Conservation (phyloP, 2,797 vertebrate species). For the Eurystomus glaucurus region DNA sequence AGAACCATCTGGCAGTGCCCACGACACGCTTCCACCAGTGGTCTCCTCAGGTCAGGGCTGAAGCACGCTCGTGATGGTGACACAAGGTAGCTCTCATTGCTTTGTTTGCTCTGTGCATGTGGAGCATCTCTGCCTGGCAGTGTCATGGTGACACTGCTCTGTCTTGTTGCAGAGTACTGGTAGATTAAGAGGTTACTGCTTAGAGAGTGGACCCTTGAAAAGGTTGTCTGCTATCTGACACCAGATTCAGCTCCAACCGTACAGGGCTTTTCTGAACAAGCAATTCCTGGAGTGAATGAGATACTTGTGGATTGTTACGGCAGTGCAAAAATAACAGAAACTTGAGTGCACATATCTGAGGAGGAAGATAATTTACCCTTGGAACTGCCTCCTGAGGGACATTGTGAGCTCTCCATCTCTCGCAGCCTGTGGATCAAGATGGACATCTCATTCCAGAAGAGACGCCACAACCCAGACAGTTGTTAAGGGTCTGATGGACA, state of each 20-base stretch:
- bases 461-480: background rate
- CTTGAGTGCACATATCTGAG: rapidly evolving
- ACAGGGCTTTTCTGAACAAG: background rate
- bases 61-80: rapidly evolving
- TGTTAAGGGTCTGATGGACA: background rate
- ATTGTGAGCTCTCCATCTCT: background rate
- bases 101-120: rapidly evolving
- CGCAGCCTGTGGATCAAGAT: background rate
- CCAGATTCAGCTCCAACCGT: background rate
- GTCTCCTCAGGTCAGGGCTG: background rate
- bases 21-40: rapidly evolving
- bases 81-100: rapidly evolving
- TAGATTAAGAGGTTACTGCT: background rate
- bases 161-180: background rate
- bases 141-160: rapidly evolving
- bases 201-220: background rate
- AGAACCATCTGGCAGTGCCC: background rate
- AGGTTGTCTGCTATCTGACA: background rate
- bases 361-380: rapidly evolving
- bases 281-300: background rate
- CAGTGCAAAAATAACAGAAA: background rate
- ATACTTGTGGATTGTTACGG: background rate
- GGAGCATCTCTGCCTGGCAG: background rate
- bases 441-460: background rate
- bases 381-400: background rate